Percentiles rank a stretch among this genome's conserved stretches.
Conservation (phyloP, 1,140 invertebrate genomes). For the Belonocnema kinseyi region DNA sequence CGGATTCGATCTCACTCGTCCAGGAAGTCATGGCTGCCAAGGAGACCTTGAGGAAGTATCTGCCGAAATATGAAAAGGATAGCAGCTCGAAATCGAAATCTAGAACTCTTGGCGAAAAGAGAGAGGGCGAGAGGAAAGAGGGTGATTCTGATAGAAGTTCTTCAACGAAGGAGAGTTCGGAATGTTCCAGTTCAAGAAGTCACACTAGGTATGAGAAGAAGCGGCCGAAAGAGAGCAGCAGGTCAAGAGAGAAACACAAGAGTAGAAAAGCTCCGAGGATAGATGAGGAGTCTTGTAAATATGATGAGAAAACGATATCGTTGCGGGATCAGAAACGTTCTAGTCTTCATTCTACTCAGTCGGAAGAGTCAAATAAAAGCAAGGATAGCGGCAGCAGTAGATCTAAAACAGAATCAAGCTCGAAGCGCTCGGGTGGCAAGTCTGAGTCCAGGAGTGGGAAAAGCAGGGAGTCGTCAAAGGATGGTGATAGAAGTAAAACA, state of each 20-base stretch:
- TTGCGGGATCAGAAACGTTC: conserved; percentile 45
- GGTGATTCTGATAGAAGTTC: neutral
- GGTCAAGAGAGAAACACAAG: conserved; percentile 3
- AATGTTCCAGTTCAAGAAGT: neutral
- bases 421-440: conserved; percentile 33
- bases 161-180: neutral
- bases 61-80: conserved; percentile 50
- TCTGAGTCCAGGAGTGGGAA: conserved; percentile 32
- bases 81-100: conserved; percentile 46
- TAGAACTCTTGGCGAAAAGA: conserved; percentile 63
- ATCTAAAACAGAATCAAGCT: conserved; percentile 32
- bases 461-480: conserved; percentile 48
- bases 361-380: neutral
- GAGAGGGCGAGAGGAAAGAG: conserved; percentile 41
- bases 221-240: conserved; percentile 7
- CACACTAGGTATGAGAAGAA: neutral
- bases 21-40: conserved; percentile 72
- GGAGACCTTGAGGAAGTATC: conserved; percentile 69
- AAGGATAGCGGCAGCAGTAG: neutral
- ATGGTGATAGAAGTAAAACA: conserved; percentile 39
- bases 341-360: neutral
- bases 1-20: conserved; percentile 9
- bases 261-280: neutral
- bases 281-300: neutral
- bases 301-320: conserved; percentile 46